Conservation (phyloP, 2,113 vertebrate genomes). For the Heptranchias perlo region DNA sequence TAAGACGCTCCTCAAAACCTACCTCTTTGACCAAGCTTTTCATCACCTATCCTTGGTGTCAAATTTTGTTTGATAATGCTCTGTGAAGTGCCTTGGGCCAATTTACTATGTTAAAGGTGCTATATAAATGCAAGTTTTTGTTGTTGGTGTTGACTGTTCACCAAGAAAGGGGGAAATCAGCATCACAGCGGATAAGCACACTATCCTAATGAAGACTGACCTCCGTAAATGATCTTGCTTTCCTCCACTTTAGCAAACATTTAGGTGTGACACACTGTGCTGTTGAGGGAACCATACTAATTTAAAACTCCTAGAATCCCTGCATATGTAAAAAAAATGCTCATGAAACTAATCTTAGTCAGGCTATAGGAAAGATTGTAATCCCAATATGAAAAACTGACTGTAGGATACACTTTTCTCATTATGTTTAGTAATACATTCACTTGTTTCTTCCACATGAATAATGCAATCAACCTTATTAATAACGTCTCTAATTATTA, state of each 20-base stretch:
- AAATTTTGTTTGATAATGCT: no score
- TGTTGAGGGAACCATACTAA: neutral
- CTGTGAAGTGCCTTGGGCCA: no score
- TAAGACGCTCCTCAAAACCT: no score
- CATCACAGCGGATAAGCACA: neutral
- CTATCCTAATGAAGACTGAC: neutral
- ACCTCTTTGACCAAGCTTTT: no score
- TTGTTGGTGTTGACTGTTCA: neutral
- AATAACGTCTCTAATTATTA: neutral
- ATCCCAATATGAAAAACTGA: neutral
- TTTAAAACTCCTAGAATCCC: neutral
- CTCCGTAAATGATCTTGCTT: neutral
- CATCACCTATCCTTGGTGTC: no score
- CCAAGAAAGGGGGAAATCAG: neutral
- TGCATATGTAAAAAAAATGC: neutral
- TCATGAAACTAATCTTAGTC: neutral
- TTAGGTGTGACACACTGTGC: neutral
- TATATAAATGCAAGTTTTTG: no score
- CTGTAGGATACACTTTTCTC: neutral
- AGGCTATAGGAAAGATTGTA: neutral
- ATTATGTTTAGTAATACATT: neutral
- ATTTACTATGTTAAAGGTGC: no score
- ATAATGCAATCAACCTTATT: neutral
- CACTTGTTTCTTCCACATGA: neutral
- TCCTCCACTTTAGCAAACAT: neutral